Base-by-base conservation (phyloP, 2,113 vertebrate genomes). In the Lophotis ruficrista region DNA sequence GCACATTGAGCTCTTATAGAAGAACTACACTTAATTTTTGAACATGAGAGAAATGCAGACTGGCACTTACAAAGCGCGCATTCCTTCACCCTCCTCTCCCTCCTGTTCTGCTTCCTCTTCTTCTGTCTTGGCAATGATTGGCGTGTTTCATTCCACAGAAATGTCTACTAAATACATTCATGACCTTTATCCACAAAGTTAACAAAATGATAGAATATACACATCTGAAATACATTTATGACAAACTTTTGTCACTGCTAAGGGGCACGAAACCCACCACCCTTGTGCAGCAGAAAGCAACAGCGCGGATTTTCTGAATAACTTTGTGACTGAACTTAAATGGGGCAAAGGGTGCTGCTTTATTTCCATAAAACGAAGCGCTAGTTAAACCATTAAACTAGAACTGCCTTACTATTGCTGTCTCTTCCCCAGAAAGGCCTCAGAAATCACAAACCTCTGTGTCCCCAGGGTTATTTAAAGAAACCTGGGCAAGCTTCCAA, bases 401-500 rank as follows among this genome's bases (percentile, higher is more conserved):
- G 15, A 66, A 69, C 37, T 72, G 23, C 25, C 3, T 66, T 37
- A 6, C 51, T 56, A 7, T 54, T 91, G 75, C 87, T 69, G 14
- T 24, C 27, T 73, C 48, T 77, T 83, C 62, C 45, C 65, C 71
- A 75, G 77, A 57, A 94, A 93, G 70, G 80, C 91, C 70, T 45
- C 86, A 76, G 53, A 41, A 90, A 93, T 80, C 80, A 66, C 54
- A 89, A 50, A 96, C 71, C 54, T 53, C 54, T 56, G 64, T 48
- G 28, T 64, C 91, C 78, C 90, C 43, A 24, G 62, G 61, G 88
- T 94, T 96, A 77, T 94, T 97, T 96, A 88, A 95, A 96, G 78
- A 77, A 97, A 95, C 79, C 38, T 56, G 68, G 94, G 93, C 89
- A 97, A 71, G 35, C 35, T 97, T 97, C 95, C 95, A 97, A 86